phyloP scores from a whole-genome alignment of 2,113 vertebrate species.

The Tragelaphus buxtoni region DNA sequence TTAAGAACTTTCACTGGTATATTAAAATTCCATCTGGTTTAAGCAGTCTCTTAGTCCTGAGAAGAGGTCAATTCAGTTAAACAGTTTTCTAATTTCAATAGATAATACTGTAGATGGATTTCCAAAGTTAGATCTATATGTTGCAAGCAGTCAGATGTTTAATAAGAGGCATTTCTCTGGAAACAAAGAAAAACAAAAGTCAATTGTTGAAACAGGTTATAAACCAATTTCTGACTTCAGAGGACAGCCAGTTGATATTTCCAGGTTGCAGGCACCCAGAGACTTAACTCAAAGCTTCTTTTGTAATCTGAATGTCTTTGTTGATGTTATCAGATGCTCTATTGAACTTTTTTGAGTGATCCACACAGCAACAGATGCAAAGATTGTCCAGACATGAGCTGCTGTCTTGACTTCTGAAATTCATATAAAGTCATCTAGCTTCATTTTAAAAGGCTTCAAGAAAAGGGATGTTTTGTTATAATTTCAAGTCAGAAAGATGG shows the following conservation, averaged over 20 bases:
- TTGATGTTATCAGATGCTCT: not conserved
- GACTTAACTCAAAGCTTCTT: not conserved
- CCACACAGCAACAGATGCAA: not conserved
- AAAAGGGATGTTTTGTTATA: not conserved
- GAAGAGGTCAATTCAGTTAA: not conserved
- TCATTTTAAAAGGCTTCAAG: not conserved
- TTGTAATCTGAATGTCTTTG: not conserved
- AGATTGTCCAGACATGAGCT: not conserved
- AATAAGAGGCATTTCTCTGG: not conserved
- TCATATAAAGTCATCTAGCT: not conserved
- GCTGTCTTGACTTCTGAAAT: not conserved
- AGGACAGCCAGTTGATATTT: not conserved
- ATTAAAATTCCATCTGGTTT: not conserved
- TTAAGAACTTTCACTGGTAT: not conserved
- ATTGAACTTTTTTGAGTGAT: not conserved
- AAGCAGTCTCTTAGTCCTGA: not conserved
- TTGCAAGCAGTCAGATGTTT: not conserved
- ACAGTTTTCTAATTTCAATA: not conserved
- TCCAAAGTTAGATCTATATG: not conserved
- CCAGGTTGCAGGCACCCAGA: not conserved
- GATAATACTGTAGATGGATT: not conserved
- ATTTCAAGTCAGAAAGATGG: not conserved
- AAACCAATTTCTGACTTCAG: not conserved
- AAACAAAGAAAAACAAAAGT: not conserved
- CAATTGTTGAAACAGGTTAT: not conserved